These are phyloP conservation scores for Epinotia nisella DNA, from an alignment of 2,888 invertebrate species.

Conservation along the genomic window DNA sequence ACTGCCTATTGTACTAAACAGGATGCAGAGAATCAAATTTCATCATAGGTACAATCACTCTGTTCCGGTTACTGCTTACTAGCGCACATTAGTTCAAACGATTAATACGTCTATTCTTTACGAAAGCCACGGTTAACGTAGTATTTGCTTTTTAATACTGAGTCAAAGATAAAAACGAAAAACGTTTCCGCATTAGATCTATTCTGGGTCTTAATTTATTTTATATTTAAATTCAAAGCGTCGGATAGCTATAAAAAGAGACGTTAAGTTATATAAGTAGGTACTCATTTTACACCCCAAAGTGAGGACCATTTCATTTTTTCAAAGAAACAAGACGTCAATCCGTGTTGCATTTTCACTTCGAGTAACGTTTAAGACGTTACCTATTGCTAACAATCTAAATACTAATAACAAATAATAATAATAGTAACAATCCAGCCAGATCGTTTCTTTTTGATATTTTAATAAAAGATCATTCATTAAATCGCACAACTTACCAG, in stretches of 20 bases:
- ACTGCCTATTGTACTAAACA: constrained; percentile 42
- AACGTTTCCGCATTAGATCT: neutral
- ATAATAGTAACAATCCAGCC: too few relatives aligned
- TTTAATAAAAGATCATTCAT: neutral
- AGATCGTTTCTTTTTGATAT: too few relatives aligned
- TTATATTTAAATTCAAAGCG: neutral
- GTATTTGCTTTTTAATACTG: neutral
- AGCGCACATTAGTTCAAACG: neutral
- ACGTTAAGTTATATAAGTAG: neutral
- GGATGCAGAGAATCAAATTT: constrained; percentile 51
- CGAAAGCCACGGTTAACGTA: neutral
- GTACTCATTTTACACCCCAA: neutral
- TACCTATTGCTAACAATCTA: too few relatives aligned
- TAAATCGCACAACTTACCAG: constrained; percentile 62
- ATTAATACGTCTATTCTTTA: neutral
- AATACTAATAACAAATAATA: too few relatives aligned
- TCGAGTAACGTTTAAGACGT: neutral
- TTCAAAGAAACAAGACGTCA: neutral
- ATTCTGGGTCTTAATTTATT: neutral
- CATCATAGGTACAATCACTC: constrained; percentile 42
- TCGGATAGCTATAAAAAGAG: neutral
- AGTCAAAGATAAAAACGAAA: constrained; percentile 1
- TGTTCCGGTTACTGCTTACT: constrained; percentile 13
- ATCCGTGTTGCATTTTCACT: neutral
- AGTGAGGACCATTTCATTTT: neutral